A percentile compares a stretch with the other conserved stretches of the same genome.
Conservation (phyloP, 2,113 vertebrate genomes). For the Tonatia bakeri region DNA sequence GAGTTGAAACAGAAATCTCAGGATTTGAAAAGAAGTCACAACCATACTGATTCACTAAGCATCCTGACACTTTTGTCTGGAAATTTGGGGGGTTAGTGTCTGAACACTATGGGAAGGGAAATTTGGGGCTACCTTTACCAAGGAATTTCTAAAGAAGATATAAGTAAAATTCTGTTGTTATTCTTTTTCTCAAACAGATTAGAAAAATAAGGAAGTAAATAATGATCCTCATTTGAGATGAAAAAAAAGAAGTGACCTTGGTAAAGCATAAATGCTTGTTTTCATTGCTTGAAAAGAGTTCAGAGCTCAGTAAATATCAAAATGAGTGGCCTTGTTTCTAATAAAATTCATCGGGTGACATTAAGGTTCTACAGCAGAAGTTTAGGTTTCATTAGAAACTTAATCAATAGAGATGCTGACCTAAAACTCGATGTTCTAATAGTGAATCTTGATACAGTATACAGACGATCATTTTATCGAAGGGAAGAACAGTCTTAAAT, state of each 20-base stretch:
- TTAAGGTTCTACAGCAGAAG: not conserved
- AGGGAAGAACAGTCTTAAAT: not conserved
- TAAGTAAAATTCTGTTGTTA: not conserved
- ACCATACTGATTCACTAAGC: not conserved
- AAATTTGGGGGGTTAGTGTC: not conserved
- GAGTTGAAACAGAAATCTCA: not conserved
- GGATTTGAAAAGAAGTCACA: not conserved
- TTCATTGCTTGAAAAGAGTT: not conserved
- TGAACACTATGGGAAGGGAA: not conserved
- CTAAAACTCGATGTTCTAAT: not conserved
- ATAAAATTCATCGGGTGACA: not conserved
- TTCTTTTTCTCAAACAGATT: not conserved
- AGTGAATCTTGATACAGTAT: not conserved
- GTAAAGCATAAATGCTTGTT: not conserved
- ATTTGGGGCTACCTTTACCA: not conserved
- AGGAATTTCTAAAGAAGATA: not conserved
- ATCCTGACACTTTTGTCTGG: not conserved
- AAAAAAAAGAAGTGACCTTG: not conserved
- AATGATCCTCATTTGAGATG: not conserved
- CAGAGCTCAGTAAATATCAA: not conserved
- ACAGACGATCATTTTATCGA: not conserved
- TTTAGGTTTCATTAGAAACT: not conserved
- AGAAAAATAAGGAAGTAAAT: conserved; percentile 6
- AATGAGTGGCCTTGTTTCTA: not conserved
- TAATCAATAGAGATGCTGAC: not conserved